These are phyloP conservation scores for Thysanoteuthis rhombus DNA, from an alignment of 2,888 invertebrate species.

Conservation along the genomic window DNA sequence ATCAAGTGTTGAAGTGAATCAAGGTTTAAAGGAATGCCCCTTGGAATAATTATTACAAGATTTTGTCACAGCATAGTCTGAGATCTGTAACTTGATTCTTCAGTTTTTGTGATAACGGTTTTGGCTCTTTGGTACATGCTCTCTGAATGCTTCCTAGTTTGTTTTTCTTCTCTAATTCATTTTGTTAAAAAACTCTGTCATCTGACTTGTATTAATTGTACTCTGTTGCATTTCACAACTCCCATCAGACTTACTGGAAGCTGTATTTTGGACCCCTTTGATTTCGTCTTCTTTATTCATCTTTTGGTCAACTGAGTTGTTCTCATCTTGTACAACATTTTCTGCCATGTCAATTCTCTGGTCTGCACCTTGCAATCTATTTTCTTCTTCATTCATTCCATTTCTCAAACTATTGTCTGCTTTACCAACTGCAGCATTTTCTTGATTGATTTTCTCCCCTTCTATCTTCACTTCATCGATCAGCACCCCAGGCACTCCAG, in stretches of 20 bases:
- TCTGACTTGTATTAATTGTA: background rate
- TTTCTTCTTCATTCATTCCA: background rate
- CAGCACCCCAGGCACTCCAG: background rate
- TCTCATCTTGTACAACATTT: background rate
- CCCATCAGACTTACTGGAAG: constrained; percentile 31
- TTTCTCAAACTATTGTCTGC: background rate
- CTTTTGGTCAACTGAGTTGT: constrained; percentile 44
- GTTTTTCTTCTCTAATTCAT: background rate
- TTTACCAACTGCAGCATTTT: background rate
- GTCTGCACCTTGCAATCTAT: background rate
- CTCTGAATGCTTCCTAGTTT: too few species aligned
- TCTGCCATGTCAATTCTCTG: background rate
- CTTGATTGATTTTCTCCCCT: background rate
- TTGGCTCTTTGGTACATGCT: too few species aligned
- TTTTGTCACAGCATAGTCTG: too few species aligned
- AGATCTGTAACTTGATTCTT: too few species aligned
- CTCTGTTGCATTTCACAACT: background rate
- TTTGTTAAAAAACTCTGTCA: background rate
- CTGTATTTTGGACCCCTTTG: constrained; percentile 46
- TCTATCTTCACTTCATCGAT: background rate
- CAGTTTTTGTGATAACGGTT: too few species aligned
- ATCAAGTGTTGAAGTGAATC: too few species aligned
- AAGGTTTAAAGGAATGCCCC: too few species aligned
- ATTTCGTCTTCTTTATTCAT: constrained; percentile 42
- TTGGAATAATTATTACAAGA: too few species aligned